phyloP scores from a whole-genome alignment of 2,113 vertebrate species.

The Cyrtonyx montezumae region DNA sequence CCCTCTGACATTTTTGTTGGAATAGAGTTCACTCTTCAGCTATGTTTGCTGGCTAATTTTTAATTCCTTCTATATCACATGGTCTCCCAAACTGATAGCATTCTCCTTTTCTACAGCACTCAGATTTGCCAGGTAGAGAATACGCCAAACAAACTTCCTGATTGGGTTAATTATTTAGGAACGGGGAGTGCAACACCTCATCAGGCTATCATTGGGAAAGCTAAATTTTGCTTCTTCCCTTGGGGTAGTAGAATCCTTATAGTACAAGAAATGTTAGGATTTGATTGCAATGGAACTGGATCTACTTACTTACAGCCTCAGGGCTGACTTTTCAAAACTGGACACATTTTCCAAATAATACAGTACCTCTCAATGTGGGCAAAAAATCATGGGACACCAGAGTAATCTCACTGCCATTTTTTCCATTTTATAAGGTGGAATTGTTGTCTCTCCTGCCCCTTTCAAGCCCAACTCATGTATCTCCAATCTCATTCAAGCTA shows the following conservation, averaged over 20 bases:
- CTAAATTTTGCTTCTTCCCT: not conserved
- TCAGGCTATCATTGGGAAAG: not conserved
- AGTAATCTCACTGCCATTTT: not conserved
- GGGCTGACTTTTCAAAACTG: not conserved
- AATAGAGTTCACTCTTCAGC: not conserved
- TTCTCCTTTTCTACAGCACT: not conserved
- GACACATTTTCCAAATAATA: not conserved
- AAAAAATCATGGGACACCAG: not conserved
- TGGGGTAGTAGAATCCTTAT: not conserved
- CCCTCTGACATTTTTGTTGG: conserved; percentile 10
- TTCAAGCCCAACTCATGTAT: not conserved
- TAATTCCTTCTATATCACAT: not conserved
- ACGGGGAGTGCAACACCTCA: not conserved
- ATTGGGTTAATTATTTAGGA: not conserved
- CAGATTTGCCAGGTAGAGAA: not conserved
- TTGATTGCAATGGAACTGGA: not conserved
- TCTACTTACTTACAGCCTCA: not conserved
- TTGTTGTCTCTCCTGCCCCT: not conserved
- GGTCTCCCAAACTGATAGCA: not conserved
- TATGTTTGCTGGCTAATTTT: not conserved
- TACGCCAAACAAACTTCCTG: not conserved
- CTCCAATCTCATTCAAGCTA: not conserved
- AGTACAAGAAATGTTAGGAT: not conserved
- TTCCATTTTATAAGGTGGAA: not conserved
- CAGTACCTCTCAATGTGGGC: not conserved